Conservation (phyloP, 2,888 invertebrate genomes). For the Hoplodrina ambigua region DNA sequence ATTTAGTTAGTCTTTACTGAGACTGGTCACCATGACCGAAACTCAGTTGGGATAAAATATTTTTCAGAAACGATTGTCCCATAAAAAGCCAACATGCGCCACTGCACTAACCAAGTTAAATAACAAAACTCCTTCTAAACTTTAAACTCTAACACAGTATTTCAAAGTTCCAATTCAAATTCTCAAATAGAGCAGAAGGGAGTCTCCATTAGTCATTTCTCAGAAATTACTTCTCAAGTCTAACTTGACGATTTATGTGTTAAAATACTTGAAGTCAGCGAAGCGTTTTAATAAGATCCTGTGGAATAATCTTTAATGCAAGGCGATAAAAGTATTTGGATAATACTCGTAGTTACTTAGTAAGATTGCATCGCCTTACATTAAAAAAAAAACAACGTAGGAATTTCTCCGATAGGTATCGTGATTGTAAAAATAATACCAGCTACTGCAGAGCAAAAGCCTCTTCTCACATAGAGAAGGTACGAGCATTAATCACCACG, state of each 20-base stretch:
- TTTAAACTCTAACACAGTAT: constrained; percentile 10
- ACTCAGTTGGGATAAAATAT: no score
- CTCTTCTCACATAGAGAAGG: no score
- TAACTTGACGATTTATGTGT: constrained; percentile 70
- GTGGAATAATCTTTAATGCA: constrained; percentile 68
- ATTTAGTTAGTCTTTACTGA: no score
- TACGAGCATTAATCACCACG: no score
- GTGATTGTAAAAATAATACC: no score
- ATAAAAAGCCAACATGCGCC: neutral
- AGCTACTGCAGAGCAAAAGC: no score
- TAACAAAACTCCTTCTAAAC: constrained; percentile 7
- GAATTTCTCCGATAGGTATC: no score
- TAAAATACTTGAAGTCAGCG: constrained; percentile 67
- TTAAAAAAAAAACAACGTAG: no score
- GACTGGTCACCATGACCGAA: no score
- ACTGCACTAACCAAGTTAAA: constrained; percentile 12
- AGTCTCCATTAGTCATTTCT: constrained; percentile 68
- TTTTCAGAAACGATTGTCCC: neutral
- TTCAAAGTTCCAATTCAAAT: constrained; percentile 61
- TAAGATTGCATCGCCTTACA: no score
- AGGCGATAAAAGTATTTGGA: constrained; percentile 61
- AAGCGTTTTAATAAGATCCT: constrained; percentile 66
- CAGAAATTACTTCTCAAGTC: constrained; percentile 70
- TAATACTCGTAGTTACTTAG: constrained; percentile 18
- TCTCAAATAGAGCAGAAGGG: constrained; percentile 57